Evolutionary conservation across 2,888 invertebrate genomes (phyloP).

Genomic region (Drosophila neonasuta): DNA sequence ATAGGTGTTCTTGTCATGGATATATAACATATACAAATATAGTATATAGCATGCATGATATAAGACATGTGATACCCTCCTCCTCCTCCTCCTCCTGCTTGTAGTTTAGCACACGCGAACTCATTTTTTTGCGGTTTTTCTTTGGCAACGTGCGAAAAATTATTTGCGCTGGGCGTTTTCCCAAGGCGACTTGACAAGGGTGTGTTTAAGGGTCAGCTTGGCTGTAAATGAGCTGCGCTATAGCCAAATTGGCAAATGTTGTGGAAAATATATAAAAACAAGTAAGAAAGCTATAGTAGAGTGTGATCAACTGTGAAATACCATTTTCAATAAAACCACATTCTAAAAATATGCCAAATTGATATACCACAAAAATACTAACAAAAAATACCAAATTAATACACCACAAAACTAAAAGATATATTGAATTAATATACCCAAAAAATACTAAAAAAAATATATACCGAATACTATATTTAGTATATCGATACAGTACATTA

Average conservation of each 20-base stretch:
- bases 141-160: slow-evolving; percentile 34
- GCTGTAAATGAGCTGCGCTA: slow-evolving; percentile 21
- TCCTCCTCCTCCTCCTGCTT: background rate
- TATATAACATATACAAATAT: slow-evolving; percentile 8
- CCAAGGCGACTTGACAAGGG: slow-evolving; percentile 29
- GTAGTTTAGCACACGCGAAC: slow-evolving; percentile 38
- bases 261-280: background rate
- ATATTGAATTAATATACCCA: no score
- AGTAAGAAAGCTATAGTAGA: no score
- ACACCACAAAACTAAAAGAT: no score
- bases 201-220: slow-evolving; percentile 20
- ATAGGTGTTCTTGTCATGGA: slow-evolving; percentile 20
- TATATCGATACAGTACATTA: no score
- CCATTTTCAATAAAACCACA: no score
- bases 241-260: background rate
- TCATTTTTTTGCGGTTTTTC: slow-evolving; percentile 46
- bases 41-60: slow-evolving; percentile 1
- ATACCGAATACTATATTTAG: no score
- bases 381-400: no score
- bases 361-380: no score
- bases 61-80: slow-evolving; percentile 39
- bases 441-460: no score
- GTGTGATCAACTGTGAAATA: no score
- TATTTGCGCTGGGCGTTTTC: slow-evolving; percentile 26
- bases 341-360: no score